Conservation (phyloP, 2,113 vertebrate species). For the Dipodomys stephensi region DNA sequence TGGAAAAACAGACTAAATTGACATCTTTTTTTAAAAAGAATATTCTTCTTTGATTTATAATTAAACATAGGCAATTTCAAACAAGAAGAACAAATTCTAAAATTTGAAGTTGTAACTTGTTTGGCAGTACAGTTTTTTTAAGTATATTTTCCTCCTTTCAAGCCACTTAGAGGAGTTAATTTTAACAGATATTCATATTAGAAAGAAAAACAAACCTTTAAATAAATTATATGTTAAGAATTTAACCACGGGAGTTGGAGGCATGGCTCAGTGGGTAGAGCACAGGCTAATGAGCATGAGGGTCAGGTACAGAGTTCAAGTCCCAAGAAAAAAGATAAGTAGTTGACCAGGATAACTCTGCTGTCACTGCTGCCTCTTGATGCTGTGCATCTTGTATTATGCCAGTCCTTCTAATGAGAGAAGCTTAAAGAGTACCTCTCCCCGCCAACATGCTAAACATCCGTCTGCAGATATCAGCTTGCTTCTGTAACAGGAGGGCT, state of each 20-base stretch:
- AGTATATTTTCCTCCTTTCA: background rate
- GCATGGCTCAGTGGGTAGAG: too few relatives aligned
- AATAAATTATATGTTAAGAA: slow-evolving; percentile 10
- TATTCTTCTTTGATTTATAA: background rate
- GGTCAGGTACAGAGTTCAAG: too few relatives aligned
- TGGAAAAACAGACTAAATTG: slow-evolving; percentile 4
- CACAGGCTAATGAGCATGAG: too few relatives aligned
- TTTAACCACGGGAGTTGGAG: background rate
- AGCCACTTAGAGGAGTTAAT: slow-evolving; percentile 23
- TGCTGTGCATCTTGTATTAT: background rate
- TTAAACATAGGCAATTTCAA: slow-evolving; percentile 40
- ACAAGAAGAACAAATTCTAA: slow-evolving; percentile 55
- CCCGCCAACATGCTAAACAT: background rate
- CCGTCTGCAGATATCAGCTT: background rate
- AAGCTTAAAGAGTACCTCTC: background rate
- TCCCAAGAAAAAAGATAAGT: too few relatives aligned
- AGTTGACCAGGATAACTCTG: background rate
- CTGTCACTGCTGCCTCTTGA: background rate
- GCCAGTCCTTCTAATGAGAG: background rate
- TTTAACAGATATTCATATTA: slow-evolving; percentile 3
- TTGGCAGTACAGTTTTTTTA: slow-evolving; percentile 37
- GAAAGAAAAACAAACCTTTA: slow-evolving; percentile 1
- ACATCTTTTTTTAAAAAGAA: slow-evolving; percentile 38
- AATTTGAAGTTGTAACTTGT: slow-evolving; percentile 42
- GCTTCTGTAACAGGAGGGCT: background rate